Percentiles rank a stretch among this genome's conserved stretches.
These are phyloP conservation scores for Guaruba guarouba DNA, from an alignment of 2,113 vertebrate species.

Conservation along the genomic window DNA sequence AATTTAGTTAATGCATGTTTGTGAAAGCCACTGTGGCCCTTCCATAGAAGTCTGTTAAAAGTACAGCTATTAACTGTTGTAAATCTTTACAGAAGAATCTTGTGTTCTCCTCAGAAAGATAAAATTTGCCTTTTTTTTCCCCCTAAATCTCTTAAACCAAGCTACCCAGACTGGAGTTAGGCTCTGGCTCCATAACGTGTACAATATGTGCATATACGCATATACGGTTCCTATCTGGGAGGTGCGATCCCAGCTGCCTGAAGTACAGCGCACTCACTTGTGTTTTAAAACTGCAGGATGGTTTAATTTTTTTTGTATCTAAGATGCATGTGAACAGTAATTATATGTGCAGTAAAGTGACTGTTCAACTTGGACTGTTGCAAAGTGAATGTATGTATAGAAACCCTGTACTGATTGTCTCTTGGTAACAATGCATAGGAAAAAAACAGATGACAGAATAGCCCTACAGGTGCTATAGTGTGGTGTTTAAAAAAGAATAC, in stretches of 20 bases:
- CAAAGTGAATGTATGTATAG: neutral
- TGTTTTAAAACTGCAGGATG: neutral
- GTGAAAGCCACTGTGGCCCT: neutral
- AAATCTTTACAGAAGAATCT: neutral
- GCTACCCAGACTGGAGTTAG: neutral
- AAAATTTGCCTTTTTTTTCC: neutral
- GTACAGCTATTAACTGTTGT: neutral
- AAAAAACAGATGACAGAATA: neutral
- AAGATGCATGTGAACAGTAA: neutral
- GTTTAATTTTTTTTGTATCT: neutral
- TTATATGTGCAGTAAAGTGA: neutral
- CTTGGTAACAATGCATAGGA: neutral
- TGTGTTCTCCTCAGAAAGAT: neutral
- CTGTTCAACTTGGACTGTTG: neutral
- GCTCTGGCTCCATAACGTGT: fast-evolving
- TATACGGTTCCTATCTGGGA: fast-evolving
- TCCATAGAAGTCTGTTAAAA: neutral
- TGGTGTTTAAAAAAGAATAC: neutral
- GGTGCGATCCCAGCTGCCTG: neutral
- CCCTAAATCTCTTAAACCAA: neutral
- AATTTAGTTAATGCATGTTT: neutral
- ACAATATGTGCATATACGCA: neutral
- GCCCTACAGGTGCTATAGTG: neutral
- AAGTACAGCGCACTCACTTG: neutral
- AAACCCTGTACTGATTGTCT: neutral